These are phyloP conservation scores for Eupelmus urozonus DNA, from an alignment of 2,888 invertebrate genomes.

Conservation along the genomic window DNA sequence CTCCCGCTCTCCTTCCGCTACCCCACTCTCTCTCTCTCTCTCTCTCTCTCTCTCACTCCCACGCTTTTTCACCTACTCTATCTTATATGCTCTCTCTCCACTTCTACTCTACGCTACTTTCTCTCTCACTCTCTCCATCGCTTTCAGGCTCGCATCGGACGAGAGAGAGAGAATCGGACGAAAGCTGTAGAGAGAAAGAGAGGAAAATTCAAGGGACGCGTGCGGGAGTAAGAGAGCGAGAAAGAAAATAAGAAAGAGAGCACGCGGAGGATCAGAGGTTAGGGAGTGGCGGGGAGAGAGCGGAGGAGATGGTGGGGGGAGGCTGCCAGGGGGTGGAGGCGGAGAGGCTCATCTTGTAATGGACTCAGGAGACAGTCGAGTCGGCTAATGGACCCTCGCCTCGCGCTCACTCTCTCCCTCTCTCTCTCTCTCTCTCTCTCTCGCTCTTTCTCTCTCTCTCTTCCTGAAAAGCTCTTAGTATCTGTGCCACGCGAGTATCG, in stretches of 20 bases:
- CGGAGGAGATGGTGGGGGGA: constrained; percentile 63
- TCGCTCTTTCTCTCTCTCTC: constrained; percentile 56
- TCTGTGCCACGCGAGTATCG: constrained; percentile 74
- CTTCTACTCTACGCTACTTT: neutral
- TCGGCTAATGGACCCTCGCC: constrained; percentile 75
- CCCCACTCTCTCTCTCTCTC: constrained; percentile 29
- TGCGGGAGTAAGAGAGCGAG: constrained; percentile 61
- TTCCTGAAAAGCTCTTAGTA: constrained; percentile 76
- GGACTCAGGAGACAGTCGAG: constrained; percentile 77
- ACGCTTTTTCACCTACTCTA: neutral
- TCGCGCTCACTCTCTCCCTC: constrained; percentile 61
- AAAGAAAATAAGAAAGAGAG: constrained; percentile 54
- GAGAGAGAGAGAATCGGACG: constrained; percentile 51
- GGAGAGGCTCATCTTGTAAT: constrained; percentile 76
- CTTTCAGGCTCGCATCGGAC: neutral
- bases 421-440: constrained; percentile 44
- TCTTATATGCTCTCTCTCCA: constrained; percentile 14
- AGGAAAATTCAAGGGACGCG: neutral
- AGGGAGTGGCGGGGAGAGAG: constrained; percentile 46
- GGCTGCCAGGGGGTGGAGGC: constrained; percentile 66
- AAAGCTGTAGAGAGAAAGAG: constrained; percentile 1
- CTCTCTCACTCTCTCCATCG: neutral
- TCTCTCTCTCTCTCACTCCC: neutral
- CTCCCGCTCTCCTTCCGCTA: constrained; percentile 51
- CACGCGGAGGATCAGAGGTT: constrained; percentile 46